A percentile compares a stretch with the other conserved stretches of the same genome.
Evolutionary conservation across 2,888 invertebrate species (phyloP).

Genomic region (Linyphia triangularis): DNA sequence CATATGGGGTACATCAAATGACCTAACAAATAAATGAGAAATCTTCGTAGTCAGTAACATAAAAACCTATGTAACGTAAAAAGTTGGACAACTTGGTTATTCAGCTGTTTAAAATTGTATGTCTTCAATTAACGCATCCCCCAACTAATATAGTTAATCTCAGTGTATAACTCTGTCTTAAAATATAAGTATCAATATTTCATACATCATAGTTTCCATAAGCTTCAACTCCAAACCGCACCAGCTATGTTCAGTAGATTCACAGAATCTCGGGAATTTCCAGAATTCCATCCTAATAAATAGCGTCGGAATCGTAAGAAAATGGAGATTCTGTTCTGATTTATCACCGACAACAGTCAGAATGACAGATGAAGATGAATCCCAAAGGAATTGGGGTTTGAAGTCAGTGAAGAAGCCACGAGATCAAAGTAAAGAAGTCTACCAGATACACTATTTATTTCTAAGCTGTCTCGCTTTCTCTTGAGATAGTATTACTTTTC

Average conservation of each 20-base stretch:
- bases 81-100: no score
- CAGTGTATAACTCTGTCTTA: no score
- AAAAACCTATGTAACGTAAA: no score
- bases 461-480: neutral
- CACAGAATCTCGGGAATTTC: neutral
- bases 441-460: neutral
- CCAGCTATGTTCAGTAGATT: no score
- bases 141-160: no score
- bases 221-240: neutral
- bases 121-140: no score
- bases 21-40: no score
- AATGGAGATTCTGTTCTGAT: constrained; percentile 23
- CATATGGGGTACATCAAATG: no score
- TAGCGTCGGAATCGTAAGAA: neutral
- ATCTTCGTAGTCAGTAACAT: no score
- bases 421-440: constrained; percentile 1
- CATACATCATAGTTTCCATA: no score
- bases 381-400: neutral
- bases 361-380: constrained; percentile 53
- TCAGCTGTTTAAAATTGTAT: no score
- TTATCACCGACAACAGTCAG: constrained; percentile 8
- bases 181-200: no score
- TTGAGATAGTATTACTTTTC: neutral
- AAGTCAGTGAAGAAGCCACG: neutral
- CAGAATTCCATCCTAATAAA: neutral